Evolutionary conservation across 2,797 vertebrate genomes (phyloP), one percentile per base, ranked within the genome.

Genomic region (Cirrhinus mrigala): DNA sequence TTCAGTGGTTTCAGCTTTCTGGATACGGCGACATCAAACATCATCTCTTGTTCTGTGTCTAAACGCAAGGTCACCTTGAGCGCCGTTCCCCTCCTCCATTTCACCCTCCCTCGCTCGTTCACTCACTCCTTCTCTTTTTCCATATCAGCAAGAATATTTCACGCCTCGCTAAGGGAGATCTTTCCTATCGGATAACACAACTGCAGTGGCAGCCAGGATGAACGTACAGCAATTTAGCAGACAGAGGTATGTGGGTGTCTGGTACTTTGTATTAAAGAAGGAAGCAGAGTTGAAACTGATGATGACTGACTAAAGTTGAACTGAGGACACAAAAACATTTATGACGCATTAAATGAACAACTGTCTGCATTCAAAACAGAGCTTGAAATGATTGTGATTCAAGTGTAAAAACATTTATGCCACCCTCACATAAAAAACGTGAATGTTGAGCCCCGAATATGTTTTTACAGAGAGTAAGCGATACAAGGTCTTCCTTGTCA

Each of bases 11-110:
- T 44, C 33, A 79, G 66, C 48, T 33, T 85, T 10, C 54, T 79
- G 18, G 73, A 70, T 22, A 15, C 24, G 44, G 52, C 58, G 22
- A 29, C 54, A 82, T 81, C 44, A 86, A 69, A 29, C 20, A 29
- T 80, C 83, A 71, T 76, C 69, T 58, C 78, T 88, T 78, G 82
- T 91, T 89, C 69, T 29, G 70, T 87, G 80, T 89, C 73, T 68
- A 54, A 80, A 78, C 73, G 62, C 89, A 91, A 91, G 91, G 92
- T 93, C 90, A 90, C 88, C 89, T 89, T 90, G 87, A 87, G 89
- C 70, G 64, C 83, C 71, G 74, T 24, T 44, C 20, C 62, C 18
- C 56, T 86, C 74, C 82, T 24, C 85, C 83, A 80, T 85, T 79
- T 79, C 75, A 87, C 71, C 24, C 66, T 86, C 74, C 75, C 14